Base-by-base conservation (phyloP, 2,797 vertebrate genomes). In the Notolabrus celidotus region DNA sequence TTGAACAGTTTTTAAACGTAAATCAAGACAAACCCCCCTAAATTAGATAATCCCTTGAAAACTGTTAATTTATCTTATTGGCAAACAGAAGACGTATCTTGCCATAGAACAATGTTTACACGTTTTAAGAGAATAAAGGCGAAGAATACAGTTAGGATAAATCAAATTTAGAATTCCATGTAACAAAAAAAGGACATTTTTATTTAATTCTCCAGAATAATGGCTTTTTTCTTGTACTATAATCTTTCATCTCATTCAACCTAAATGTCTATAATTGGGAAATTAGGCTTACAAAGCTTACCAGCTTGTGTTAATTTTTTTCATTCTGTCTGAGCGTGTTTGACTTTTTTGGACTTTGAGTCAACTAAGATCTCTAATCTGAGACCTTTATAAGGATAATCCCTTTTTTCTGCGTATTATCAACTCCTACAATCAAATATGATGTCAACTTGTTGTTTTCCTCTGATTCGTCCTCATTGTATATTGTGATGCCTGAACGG, bases 401-500 rank as follows among this genome's bases (percentile, higher is more conserved):
- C 19, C 25, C 16, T 8, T 46, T 25, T 23, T 38, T 41, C 36
- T 57, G 50, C 20, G 20, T 47, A n/a, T 23, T 16, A 27, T 15
- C 15, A 62, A 15, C 55, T 39, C 29, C 17, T 38, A 36, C 7
- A 5, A n/a, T 20, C 14, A 0, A 39, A 45, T 22, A 36, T n/a
- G 1, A 38, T 10, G n/a, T 2, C 7, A 8, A 22, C 38, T 38
- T 52, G 16, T 12, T 43, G 17, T n/a, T 23, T n/a, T 25, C 6
- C 15, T 27, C 27, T 20, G 45, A 58, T 39, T 47, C n/a, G n/a
- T 57, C 45, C 15, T 46, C 7, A 43, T 3, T 20, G 17, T 12
- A 14, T 3, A 22, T 51, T 31, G 50, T 53, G 5, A 65, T 54
- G 36, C 25, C 59, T 57, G 51, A 67, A 50, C 58, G 39, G 43